phyloP scores from a whole-genome alignment of 1,140 invertebrate species.

The Aleiodes sp. region DNA sequence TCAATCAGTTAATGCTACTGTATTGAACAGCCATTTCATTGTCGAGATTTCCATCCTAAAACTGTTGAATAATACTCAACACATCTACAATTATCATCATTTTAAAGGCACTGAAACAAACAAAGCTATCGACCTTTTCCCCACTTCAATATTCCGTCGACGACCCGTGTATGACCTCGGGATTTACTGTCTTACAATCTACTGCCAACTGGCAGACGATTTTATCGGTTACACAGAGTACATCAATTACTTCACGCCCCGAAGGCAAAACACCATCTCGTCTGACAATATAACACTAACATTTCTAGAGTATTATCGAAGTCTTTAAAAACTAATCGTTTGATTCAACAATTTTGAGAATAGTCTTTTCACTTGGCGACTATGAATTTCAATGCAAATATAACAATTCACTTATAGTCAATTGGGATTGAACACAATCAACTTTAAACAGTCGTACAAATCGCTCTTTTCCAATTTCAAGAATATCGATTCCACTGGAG shows the following conservation, averaged over 20 bases:
- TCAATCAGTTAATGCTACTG: no score
- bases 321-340: slow-evolving; percentile 3
- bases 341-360: neutral
- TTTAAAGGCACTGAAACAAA: neutral
- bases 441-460: neutral
- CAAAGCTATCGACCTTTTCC: slow-evolving; percentile 2
- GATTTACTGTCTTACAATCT: slow-evolving; percentile 17
- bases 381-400: slow-evolving; percentile 11
- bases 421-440: slow-evolving; percentile 10
- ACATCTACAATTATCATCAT: neutral
- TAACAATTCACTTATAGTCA: slow-evolving; percentile 12
- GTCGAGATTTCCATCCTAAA: no score
- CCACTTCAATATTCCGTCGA: slow-evolving; percentile 13
- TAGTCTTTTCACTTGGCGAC: neutral
- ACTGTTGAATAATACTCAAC: neutral
- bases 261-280: slow-evolving; percentile 3
- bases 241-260: slow-evolving; percentile 28
- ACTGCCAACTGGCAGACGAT: slow-evolving; percentile 36
- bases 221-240: slow-evolving; percentile 33
- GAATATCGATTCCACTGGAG: slow-evolving; percentile 11
- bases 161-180: slow-evolving; percentile 26
- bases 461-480: neutral
- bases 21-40: no score
- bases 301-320: neutral
- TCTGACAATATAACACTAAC: neutral